Base-by-base conservation (phyloP, 2,113 vertebrate species). In the Pogonocichla stellata region DNA sequence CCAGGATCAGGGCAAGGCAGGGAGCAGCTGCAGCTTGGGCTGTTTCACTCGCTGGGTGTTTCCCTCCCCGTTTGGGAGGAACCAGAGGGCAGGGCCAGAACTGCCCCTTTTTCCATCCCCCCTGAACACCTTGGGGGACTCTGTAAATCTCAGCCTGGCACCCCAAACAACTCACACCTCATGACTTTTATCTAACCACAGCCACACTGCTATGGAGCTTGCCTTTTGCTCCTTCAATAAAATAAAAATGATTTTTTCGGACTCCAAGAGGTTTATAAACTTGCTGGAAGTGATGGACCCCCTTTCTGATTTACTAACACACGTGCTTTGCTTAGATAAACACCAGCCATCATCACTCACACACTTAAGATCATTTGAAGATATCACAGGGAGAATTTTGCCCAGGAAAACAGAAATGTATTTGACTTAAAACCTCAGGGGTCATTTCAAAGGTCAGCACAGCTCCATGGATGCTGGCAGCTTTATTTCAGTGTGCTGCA, bases 401-500 rank as follows among this genome's bases (percentile, higher is more conserved):
- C 64, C 42, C 47, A n/a, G 62, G 25, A 57, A 86, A 92, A 38
- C 25, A 88, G 29, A 36, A 45, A 62, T 70, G 38, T 38, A 48
- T 83, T 88, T 51, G 67, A 80, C 73, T 92, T 84, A 71, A 89
- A 94, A 64, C 78, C 86, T 38, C 10, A 1, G 48, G 71, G 54
- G 42, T 78, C 67, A 31, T 26, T 62, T 25, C 33, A 29, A 58
- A 95, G 74, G 62, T 57, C 17, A 3, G 62, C 14, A 5, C 5
- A 11, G 92, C 85, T 53, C 2, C 23, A 24, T 1, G 5, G 79
- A 48, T 25, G 79, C 54, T 12, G 26, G 65, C 25, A 33, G 88
- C 85, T 95, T 94, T 28, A 80, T 92, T 90, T 51, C 92, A 53
- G 79, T 0, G 18, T 8, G 50, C 42, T 86, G 94, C 91, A 92